Conservation (phyloP, 2,888 invertebrate species). For the Neoitamus cyanurus region DNA sequence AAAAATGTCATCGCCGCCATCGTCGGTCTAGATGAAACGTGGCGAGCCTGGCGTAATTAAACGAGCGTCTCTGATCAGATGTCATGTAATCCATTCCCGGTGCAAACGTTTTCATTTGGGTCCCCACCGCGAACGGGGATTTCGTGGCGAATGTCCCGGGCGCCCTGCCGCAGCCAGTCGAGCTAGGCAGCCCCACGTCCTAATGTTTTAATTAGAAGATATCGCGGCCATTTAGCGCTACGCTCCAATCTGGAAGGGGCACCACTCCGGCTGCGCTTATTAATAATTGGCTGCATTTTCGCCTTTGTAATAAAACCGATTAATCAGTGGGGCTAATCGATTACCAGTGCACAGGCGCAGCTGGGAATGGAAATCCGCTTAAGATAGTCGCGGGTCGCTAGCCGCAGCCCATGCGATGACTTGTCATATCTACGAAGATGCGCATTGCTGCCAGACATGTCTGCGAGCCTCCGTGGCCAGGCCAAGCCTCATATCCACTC, state of each 20-base stretch:
- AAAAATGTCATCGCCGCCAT: conserved; percentile 39
- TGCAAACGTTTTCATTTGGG: conserved; percentile 50
- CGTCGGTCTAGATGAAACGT: conserved; percentile 49
- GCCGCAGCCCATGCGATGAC: neutral
- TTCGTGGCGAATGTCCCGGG: neutral
- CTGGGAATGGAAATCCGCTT: neutral
- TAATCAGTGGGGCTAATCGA: conserved; percentile 2
- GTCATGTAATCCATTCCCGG: conserved; percentile 50
- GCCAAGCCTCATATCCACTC: neutral
- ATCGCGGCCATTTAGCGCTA: conserved; percentile 27
- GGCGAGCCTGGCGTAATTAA: conserved; percentile 47
- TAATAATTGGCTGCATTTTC: conserved; percentile 20
- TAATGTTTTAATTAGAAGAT: conserved; percentile 41
- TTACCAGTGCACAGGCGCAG: neutral
- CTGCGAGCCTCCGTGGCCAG: neutral
- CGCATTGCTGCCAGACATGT: neutral
- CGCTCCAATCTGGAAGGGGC: neutral
- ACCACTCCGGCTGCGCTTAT: conserved; percentile 7
- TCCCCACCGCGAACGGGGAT: neutral
- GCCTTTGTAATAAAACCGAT: conserved; percentile 17
- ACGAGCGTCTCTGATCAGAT: conserved; percentile 49
- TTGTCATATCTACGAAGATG: neutral
- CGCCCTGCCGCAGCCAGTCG: neutral
- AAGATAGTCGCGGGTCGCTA: neutral
- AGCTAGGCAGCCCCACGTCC: neutral